Conservation (phyloP, 2,888 invertebrate genomes). For the Sarcophaga subvicina region DNA sequence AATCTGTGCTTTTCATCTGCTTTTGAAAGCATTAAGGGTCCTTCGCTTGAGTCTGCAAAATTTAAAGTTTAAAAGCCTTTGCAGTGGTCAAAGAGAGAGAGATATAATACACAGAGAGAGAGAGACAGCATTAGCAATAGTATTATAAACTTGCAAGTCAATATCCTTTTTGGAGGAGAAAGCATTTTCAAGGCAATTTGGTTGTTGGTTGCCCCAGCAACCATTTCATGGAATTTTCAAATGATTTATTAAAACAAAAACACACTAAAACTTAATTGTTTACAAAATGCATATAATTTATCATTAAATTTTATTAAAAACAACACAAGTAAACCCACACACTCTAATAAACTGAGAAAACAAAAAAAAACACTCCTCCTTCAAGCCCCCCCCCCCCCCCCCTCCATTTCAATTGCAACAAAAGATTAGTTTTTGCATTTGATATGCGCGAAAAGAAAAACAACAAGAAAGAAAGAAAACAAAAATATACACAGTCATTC, state of each 20-base stretch:
- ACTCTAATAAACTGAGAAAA: not conserved
- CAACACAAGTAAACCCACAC: conserved; percentile 40
- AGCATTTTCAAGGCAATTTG: conserved; percentile 24
- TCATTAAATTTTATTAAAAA: not conserved
- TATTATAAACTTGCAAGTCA: not conserved
- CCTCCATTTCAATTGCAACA: not conserved
- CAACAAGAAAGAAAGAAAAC: not conserved
- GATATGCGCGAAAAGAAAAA: not conserved
- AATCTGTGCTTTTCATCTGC: no score
- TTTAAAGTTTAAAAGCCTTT: conserved; percentile 52
- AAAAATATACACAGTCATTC: conserved; percentile 29
- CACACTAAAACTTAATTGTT: not conserved
- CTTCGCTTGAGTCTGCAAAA: conserved; percentile 30
- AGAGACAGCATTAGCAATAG: not conserved
- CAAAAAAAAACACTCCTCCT: no score
- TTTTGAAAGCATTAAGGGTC: no score
- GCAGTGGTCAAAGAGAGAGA: not conserved
- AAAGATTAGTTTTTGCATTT: not conserved
- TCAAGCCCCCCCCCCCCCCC: not conserved
- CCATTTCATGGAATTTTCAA: not conserved
- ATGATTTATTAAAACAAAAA: not conserved
- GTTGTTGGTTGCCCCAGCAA: not conserved
- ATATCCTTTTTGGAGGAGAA: conserved; percentile 34
- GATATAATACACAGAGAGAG: not conserved
- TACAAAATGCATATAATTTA: not conserved